Evolutionary conservation across 2,113 vertebrate genomes (phyloP).

Genomic region (Chaetodon auriga): DNA sequence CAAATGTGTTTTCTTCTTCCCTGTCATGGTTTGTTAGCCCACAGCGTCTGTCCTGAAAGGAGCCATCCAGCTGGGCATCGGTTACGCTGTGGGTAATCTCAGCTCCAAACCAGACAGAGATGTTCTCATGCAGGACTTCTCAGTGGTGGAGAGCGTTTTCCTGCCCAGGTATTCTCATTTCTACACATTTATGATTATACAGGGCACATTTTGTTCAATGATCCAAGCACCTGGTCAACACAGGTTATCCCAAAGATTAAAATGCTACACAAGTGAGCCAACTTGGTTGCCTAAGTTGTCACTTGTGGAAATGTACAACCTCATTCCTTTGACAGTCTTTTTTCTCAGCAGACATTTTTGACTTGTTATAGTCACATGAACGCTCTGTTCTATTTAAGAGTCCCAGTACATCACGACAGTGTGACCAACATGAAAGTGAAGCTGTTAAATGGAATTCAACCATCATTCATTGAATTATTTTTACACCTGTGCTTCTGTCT

Average conservation of each 20-base stretch:
- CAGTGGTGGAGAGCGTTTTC: slow-evolving; percentile 96
- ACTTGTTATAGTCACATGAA: not conserved
- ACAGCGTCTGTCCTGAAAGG: slow-evolving; percentile 93
- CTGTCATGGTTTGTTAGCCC: slow-evolving; percentile 80
- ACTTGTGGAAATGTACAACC: too few relatives aligned
- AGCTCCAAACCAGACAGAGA: slow-evolving; percentile 96
- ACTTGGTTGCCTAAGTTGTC: not conserved
- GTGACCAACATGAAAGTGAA: not conserved
- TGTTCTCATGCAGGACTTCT: slow-evolving; percentile 99
- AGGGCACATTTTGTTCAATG: not conserved
- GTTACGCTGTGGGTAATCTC: slow-evolving; percentile 95
- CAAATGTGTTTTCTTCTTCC: not conserved
- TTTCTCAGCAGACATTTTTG: not conserved
- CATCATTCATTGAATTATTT: not conserved
- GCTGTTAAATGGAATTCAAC: not conserved
- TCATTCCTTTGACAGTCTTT: too few relatives aligned
- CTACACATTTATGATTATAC: not conserved
- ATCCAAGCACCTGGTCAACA: not conserved
- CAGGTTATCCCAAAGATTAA: not conserved
- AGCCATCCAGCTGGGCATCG: slow-evolving; percentile 96
- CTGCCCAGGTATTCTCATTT: slow-evolving; percentile 90
- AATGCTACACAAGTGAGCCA: not conserved
- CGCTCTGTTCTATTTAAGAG: not conserved
- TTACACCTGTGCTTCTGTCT: too few relatives aligned
- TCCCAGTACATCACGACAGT: not conserved